Percentiles rank a stretch among this genome's conserved stretches.
These are phyloP conservation scores for Leptinotarsa texana DNA, from an alignment of 1,140 invertebrate genomes.

Conservation along the genomic window DNA sequence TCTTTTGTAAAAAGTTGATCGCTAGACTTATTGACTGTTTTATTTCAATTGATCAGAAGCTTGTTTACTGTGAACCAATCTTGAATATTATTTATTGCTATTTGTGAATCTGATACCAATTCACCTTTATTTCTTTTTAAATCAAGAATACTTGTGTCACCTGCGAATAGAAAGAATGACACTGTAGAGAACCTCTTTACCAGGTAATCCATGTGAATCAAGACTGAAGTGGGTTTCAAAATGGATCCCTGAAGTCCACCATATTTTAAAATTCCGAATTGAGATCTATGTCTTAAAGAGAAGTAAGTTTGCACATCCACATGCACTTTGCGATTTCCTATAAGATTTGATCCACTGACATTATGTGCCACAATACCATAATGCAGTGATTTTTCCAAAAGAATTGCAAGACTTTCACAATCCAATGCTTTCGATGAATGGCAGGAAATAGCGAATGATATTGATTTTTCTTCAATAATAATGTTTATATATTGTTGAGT, in stretches of 20 bases:
- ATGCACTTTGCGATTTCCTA: neutral
- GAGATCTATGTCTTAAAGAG: neutral
- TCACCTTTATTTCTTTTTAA: neutral
- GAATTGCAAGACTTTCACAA: neutral
- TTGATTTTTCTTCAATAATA: neutral
- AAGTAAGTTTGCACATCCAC: neutral
- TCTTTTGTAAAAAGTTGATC: no score
- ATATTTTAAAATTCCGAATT: neutral
- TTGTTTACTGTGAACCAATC: no score
- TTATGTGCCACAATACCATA: neutral
- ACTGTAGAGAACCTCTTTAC: neutral
- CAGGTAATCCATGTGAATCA: neutral
- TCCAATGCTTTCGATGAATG: neutral
- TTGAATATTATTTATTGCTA: no score
- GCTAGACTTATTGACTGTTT: no score
- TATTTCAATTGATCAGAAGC: no score
- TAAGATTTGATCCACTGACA: neutral
- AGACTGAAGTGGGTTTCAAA: neutral
- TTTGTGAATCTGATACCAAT: no score
- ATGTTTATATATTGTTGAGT: neutral
- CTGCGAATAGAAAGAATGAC: neutral
- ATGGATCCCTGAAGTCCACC: neutral
- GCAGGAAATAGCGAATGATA: neutral
- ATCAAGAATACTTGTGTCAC: neutral
- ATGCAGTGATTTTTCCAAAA: neutral